Base-by-base conservation (phyloP, 2,113 vertebrate species). In the Suricata suricatta region DNA sequence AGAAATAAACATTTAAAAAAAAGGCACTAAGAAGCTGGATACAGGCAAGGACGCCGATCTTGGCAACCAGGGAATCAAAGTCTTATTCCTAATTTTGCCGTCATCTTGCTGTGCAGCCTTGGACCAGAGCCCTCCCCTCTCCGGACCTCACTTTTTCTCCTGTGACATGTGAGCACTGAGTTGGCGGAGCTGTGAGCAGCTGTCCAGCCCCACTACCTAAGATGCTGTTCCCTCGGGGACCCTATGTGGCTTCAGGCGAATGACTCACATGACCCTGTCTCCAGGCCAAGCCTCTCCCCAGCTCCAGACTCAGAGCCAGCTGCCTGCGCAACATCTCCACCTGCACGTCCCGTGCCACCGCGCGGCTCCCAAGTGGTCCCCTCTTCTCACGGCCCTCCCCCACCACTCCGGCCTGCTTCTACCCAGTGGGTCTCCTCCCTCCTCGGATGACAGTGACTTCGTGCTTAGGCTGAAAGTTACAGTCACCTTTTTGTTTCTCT, bases 61-160 rank as follows among this genome's bases (percentile, higher is more conserved):
- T 19, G 35, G 68, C 44, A 16, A 8, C 23, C 6, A 0, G n/a
- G 14, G 14, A 7, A 14, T n/a, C 1, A 0, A n/a, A 25, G 57
- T 47, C 92, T 82, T 14, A 25, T 16, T 41, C 82, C 74, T 76
- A 1, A 60, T 60, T 69, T 33, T 38, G n/a, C 88, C 35, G 29
- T 3, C 21, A 47, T 44, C 21, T 10, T 16, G 14, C 83, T 69
- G 27, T 52, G 83, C 29, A 13, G 31, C 41, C n/a, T 31, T 23
- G 52, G 47, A 2, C 17, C 50, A 31, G n/a, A 31, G 9, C 8
- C 79, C 23, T 31, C 69, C 50, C 47, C 50, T n/a, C 60, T 71
- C 89, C 6, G 88, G 23, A 54, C 69, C 57, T 76, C 52, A 4
- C 13, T 38, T 19, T 90, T 50, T 44, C 38, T 23, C 33, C 27